These are phyloP conservation scores for Aurelia coerulea DNA, from an alignment of 30 jellyfish, hydroid and myxozoan species.

Conservation along the genomic window DNA sequence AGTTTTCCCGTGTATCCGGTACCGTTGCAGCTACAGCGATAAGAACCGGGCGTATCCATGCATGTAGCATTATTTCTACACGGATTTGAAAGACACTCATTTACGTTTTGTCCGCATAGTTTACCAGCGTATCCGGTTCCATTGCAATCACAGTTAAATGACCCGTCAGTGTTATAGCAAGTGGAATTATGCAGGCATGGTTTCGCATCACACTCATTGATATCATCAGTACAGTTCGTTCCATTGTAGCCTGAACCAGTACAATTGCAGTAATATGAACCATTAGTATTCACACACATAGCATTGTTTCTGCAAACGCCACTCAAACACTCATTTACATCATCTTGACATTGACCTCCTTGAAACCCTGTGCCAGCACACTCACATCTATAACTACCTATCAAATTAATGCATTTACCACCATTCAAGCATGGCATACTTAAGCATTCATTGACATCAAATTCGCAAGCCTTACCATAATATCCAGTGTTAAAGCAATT, in stretches of 20 bases:
- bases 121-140: constrained; percentile 39
- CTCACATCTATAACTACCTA: constrained; percentile 14
- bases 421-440: constrained; percentile 38
- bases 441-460: constrained; percentile 50
- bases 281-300: constrained; percentile 16
- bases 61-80: constrained; percentile 63
- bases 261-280: constrained; percentile 21
- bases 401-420: constrained; percentile 26
- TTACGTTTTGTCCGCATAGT: constrained; percentile 9
- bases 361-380: constrained; percentile 50
- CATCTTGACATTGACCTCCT: constrained; percentile 43
- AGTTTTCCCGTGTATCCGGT: constrained; percentile 53
- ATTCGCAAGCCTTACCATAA: constrained; percentile 40
- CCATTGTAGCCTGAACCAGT: constrained; percentile 30
- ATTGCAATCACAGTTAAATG: constrained; percentile 25
- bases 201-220: constrained; percentile 32
- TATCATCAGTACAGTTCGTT: constrained; percentile 2
- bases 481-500: constrained; percentile 65
- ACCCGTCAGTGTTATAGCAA: constrained; percentile 27
- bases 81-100: constrained; percentile 40
- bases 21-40: constrained; percentile 34
- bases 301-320: constrained; percentile 69
- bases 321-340: constrained; percentile 35
- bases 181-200: constrained; percentile 30
- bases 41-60: constrained; percentile 52